phyloP scores from a whole-genome alignment of 2,797 vertebrate species.

The Typhlichthys eigenmanni region DNA sequence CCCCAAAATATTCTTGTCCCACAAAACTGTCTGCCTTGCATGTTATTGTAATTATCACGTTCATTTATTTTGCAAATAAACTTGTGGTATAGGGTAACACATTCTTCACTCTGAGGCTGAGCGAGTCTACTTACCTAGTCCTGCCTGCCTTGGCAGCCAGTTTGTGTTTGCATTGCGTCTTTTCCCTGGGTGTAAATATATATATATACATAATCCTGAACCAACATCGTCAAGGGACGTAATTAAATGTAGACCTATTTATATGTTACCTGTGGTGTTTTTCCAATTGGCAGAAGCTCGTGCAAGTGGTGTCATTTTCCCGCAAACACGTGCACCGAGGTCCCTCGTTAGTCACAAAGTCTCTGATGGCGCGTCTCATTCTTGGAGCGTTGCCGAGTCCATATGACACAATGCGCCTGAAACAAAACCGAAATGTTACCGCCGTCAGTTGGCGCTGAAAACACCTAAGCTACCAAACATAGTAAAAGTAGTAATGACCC shows the following conservation, averaged over 20 bases:
- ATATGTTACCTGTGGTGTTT: constrained; percentile 44
- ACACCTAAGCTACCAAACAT: not conserved
- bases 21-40: constrained; percentile 20
- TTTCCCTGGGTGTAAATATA: not conserved
- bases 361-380: constrained; percentile 79
- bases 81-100: constrained; percentile 14
- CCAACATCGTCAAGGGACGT: not conserved
- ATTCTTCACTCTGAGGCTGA: constrained; percentile 1
- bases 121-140: constrained; percentile 77
- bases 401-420: constrained; percentile 90
- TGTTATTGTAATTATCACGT: constrained; percentile 40
- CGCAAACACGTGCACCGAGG: constrained; percentile 84
- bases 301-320: constrained; percentile 82
- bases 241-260: not conserved
- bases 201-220: too few relatives aligned
- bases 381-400: constrained; percentile 88
- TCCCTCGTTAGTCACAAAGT: constrained; percentile 32
- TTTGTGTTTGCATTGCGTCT: constrained; percentile 63
- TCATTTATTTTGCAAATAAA: constrained; percentile 39
- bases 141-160: constrained; percentile 66
- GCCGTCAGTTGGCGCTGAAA: not conserved
- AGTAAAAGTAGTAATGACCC: constrained; percentile 3
- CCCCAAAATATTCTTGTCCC: constrained; percentile 11
- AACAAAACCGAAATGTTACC: constrained; percentile 7
- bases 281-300: constrained; percentile 80